phyloP scores from a whole-genome alignment of 1,140 invertebrate genomes.

The Eurosta solidaginis region DNA sequence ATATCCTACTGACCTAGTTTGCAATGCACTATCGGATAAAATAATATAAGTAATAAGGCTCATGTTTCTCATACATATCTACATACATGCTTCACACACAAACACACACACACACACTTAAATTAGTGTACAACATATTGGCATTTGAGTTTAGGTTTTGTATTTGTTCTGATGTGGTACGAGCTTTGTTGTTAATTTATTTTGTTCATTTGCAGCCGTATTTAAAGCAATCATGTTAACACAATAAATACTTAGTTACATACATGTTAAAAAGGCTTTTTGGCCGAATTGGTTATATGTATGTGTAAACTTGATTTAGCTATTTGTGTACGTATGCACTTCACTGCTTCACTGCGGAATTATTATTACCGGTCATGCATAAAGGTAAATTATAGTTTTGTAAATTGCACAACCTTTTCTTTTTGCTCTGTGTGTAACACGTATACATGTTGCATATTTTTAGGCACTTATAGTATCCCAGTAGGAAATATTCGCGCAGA shows the following conservation, averaged over 20 bases:
- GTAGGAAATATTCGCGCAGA: too few species aligned
- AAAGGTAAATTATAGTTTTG: neutral
- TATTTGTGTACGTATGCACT: neutral
- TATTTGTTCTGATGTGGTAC: neutral
- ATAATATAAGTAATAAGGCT: neutral
- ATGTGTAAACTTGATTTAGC: neutral
- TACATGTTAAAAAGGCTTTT: neutral
- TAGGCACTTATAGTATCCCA: neutral
- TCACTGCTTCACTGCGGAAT: slow-evolving; percentile 16
- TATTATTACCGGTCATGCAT: slow-evolving; percentile 25
- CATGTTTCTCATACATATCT: neutral
- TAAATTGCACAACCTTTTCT: neutral
- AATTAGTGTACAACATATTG: neutral
- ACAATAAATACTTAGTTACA: neutral
- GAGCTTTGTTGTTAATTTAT: slow-evolving; percentile 12
- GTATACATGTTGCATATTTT: slow-evolving; percentile 7
- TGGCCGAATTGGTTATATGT: neutral
- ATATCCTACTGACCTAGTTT: slow-evolving; percentile 27
- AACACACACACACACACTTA: neutral
- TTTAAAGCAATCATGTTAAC: neutral
- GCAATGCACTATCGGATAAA: neutral
- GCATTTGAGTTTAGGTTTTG: neutral
- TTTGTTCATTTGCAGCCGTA: neutral
- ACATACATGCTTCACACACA: neutral
- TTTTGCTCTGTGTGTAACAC: too few species aligned